Base-by-base conservation (phyloP, 2,888 invertebrate genomes). In the Rhingia rostrata region DNA sequence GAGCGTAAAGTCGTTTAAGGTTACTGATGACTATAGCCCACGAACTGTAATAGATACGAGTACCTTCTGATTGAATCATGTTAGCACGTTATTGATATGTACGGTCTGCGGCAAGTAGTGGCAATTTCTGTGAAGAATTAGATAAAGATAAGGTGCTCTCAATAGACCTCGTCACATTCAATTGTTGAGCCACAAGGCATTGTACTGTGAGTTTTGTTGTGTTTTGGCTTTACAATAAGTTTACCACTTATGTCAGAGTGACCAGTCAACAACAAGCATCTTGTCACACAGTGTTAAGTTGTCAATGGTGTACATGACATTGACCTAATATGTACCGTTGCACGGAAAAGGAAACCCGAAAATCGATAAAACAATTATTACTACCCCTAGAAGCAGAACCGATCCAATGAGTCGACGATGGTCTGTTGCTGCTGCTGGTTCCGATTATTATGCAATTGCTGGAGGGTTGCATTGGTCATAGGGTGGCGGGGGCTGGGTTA, bases 281-380 rank as follows among this genome's bases (percentile, higher is more conserved):
- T 37, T 12, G 39, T 45, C 30, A 12, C 49, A n/a, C 54, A 35
- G n/a, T 39, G 41, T 39, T 49, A n/a, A 35, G 12, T 12, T 54
- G 60, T 77, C 72, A 82, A 39, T 45, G 51, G 43, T 63, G 78
- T 47, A 74, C 73, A 83, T 83, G 83, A 54, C 83, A 83, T 83
- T 83, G 83, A 83, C 83, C 83, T 78, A 83, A 64, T 69, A n/a
- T n/a, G n/a, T n/a, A 77, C 60, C 51, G 39, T 53, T 75, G 63
- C 32, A 10, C 12, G 30, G 32, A 53, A 10, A 14, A 63, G 39
- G 10, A 12, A 56, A 43, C 51, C 39, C 39, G 39, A 74, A 75
- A 83, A 83, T 78, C 83, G 63, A 83, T 83, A 78, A 83, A 83
- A 78, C 83, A 83, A 73, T 83, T 83, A 73, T 72, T 77, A 72